Percentiles rank a stretch among this genome's conserved stretches.
Evolutionary conservation across 1,140 invertebrate genomes (phyloP).

Genomic region (Thaumetopoea pityocampa): DNA sequence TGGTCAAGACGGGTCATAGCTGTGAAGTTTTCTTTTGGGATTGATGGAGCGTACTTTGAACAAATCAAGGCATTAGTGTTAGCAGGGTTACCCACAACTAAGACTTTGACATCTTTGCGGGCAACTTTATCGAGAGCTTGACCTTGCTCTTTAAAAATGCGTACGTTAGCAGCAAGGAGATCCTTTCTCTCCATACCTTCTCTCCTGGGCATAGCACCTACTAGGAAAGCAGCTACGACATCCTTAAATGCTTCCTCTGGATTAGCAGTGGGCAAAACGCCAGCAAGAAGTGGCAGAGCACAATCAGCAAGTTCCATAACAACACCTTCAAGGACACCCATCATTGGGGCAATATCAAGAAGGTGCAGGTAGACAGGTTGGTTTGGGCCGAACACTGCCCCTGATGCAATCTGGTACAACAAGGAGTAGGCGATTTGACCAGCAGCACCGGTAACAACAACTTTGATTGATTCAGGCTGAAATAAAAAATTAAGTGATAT

Average conservation of each 20-base stretch:
- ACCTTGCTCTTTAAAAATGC: conserved; percentile 98
- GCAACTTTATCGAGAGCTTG: conserved; percentile 94
- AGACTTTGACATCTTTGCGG: conserved; percentile 93
- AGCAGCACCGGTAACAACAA: conserved; percentile 97
- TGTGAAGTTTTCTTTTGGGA: conserved; percentile 97
- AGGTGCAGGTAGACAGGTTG: conserved; percentile 94
- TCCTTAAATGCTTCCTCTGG: conserved; percentile 95
- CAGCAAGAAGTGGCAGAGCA: conserved; percentile 92
- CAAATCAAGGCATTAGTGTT: conserved; percentile 99
- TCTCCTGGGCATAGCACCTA: conserved; percentile 98
- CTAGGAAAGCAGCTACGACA: conserved; percentile 97
- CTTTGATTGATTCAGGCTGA: conserved; percentile 89
- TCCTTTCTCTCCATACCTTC: conserved; percentile 99
- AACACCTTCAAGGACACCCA: conserved; percentile 95
- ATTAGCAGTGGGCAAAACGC: conserved; percentile 91
- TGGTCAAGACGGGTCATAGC: conserved; percentile 99
- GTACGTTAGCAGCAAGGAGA: conserved; percentile 95
- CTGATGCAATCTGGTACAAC: conserved; percentile 94
- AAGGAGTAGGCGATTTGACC: conserved; percentile 99
- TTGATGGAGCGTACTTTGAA: conserved; percentile 97
- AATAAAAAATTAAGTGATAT: conserved; percentile 38
- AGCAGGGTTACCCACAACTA: conserved; percentile 99
- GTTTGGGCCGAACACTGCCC: conserved; percentile 95
- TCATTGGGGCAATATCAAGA: conserved; percentile 96
- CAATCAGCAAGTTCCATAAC: conserved; percentile 98